Conservation (phyloP, 2,888 invertebrate species). For the Tenthredo livida region DNA sequence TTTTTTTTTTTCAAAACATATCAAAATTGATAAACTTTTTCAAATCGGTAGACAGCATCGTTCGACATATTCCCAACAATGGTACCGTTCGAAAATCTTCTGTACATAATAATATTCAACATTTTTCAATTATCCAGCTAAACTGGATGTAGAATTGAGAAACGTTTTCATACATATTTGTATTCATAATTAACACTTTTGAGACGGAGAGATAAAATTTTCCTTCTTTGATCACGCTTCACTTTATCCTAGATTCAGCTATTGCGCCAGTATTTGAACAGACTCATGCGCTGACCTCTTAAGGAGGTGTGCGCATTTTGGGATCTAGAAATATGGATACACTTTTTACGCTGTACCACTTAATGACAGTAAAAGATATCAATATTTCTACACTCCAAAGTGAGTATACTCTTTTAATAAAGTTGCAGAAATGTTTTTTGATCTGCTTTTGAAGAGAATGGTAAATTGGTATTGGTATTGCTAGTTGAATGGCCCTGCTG, state of each 20-base stretch:
- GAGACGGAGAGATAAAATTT: neutral
- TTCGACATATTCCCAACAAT: neutral
- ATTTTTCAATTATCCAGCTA: neutral
- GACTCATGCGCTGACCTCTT: neutral
- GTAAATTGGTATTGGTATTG: neutral
- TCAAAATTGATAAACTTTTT: neutral
- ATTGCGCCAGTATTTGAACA: neutral
- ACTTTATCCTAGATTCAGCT: neutral
- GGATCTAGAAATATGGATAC: too few species aligned
- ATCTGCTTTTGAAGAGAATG: neutral
- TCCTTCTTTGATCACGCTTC: neutral
- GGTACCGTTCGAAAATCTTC: neutral
- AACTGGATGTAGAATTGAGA: neutral
- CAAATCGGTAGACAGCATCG: neutral
- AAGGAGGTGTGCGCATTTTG: neutral
- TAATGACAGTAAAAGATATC: too few species aligned
- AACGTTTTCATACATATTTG: neutral
- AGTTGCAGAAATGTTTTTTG: neutral
- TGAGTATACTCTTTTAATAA: neutral
- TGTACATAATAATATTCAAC: neutral
- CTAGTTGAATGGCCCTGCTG: neutral
- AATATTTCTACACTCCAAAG: too few species aligned
- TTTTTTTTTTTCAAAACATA: neutral
- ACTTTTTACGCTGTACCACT: too few species aligned
- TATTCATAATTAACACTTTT: neutral